A percentile compares a stretch with the other conserved stretches of the same genome.
Evolutionary conservation across 2,113 vertebrate genomes (phyloP).

Genomic region (Dolichallabes microphthalmus): DNA sequence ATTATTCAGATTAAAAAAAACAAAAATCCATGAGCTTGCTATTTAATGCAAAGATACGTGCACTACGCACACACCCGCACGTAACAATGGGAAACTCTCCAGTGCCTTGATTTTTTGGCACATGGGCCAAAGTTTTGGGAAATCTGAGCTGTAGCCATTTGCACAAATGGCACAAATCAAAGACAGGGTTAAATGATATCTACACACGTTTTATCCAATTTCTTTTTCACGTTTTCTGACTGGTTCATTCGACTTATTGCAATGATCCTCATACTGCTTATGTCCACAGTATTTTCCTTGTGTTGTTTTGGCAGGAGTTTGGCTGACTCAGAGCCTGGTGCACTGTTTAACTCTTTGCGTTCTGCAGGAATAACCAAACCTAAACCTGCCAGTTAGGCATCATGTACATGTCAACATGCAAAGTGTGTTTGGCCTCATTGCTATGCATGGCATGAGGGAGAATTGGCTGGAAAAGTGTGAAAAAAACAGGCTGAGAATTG

Average conservation of each 20-base stretch:
- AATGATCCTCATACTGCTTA: background rate
- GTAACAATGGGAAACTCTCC: too few relatives aligned
- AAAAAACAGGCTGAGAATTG: background rate
- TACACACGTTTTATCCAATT: background rate
- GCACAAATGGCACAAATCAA: too few relatives aligned
- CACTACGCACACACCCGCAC: too few relatives aligned
- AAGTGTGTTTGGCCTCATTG: background rate
- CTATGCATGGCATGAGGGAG: background rate
- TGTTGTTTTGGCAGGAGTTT: background rate
- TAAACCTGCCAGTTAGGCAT: background rate
- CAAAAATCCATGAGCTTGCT: too few relatives aligned
- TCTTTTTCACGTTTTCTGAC: background rate
- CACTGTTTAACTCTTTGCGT: background rate
- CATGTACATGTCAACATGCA: background rate
- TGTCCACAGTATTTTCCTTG: background rate
- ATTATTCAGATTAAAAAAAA: too few relatives aligned
- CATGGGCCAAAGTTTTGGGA: too few relatives aligned
- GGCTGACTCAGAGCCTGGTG: background rate
- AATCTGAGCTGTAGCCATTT: too few relatives aligned
- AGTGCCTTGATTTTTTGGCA: too few relatives aligned
- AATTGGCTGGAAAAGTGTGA: background rate
- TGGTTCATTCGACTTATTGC: background rate
- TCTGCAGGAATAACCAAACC: background rate
- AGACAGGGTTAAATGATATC: background rate
- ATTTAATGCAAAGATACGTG: too few relatives aligned